These are phyloP conservation scores for Keiferia lycopersicella DNA, from an alignment of 2,888 invertebrate genomes.

Conservation along the genomic window DNA sequence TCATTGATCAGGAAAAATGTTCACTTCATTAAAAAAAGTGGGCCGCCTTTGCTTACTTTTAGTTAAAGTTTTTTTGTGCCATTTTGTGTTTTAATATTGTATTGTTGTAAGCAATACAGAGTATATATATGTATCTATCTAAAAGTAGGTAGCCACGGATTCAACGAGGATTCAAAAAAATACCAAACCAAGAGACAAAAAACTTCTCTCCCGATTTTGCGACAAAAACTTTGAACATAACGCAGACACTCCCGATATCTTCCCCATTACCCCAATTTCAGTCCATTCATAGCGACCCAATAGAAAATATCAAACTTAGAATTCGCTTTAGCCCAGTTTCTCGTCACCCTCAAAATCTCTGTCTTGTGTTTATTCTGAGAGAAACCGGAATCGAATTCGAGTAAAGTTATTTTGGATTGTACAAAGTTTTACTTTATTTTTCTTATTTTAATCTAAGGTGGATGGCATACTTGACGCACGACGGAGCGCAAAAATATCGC, in stretches of 20 bases:
- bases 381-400: neutral
- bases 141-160: too few relatives aligned
- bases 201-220: neutral
- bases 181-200: neutral
- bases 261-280: conserved; percentile 16
- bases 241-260: neutral
- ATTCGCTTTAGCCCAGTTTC: conserved; percentile 14
- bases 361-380: conserved; percentile 3
- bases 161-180: too few relatives aligned
- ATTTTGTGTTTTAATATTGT: too few relatives aligned
- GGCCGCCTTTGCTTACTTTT: too few relatives aligned
- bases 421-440: neutral
- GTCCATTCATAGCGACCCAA: conserved; percentile 10
- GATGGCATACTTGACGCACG: too few relatives aligned
- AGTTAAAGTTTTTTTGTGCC: too few relatives aligned
- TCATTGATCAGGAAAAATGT: too few relatives aligned
- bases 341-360: conserved; percentile 6
- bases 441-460: neutral
- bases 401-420: neutral
- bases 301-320: conserved; percentile 18
- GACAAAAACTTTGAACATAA: neutral
- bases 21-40: too few relatives aligned
- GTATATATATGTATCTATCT: too few relatives aligned
- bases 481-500: too few relatives aligned
- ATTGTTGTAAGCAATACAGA: too few relatives aligned